Percentiles rank a stretch among this genome's conserved stretches.
Evolutionary conservation across 2,113 vertebrate genomes (phyloP).

Genomic region (Shinisaurus crocodilurus): DNA sequence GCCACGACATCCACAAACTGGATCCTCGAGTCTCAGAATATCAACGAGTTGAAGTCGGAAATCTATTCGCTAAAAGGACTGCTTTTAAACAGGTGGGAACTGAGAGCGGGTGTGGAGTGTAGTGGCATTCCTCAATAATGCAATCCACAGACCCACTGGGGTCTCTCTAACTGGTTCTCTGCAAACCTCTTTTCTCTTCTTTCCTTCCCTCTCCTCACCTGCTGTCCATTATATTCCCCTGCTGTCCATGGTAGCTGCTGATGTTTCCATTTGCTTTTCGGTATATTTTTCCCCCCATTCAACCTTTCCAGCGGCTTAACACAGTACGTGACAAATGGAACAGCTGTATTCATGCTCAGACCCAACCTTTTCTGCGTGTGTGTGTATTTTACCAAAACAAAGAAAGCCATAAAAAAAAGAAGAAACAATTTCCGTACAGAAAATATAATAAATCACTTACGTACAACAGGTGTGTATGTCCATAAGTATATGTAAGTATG

Average conservation of each 20-base stretch:
- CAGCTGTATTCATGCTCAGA: too few relatives aligned
- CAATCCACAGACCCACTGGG: neutral
- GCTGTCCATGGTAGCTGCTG: too few relatives aligned
- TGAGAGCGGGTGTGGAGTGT: neutral
- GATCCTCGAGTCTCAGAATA: conserved; percentile 93
- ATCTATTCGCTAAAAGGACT: conserved; percentile 95
- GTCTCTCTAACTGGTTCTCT: neutral
- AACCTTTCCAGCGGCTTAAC: neutral
- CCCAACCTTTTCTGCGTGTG: too few relatives aligned
- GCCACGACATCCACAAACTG: conserved; percentile 89
- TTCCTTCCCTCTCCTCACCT: neutral
- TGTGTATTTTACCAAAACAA: too few relatives aligned
- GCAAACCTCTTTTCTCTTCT: neutral
- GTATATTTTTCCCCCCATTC: neutral
- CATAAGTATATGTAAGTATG: too few relatives aligned
- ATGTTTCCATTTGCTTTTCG: too few relatives aligned
- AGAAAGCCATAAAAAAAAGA: too few relatives aligned
- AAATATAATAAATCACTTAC: too few relatives aligned
- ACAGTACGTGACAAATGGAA: neutral
- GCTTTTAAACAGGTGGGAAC: conserved; percentile 91
- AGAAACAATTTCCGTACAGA: too few relatives aligned
- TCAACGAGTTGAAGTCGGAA: conserved; percentile 94
- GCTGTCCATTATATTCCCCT: too few relatives aligned
- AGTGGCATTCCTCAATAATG: neutral
- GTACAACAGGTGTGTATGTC: too few relatives aligned